Evolutionary conservation across 2,113 vertebrate genomes (phyloP), one percentile per base, ranked within the genome.

Genomic region (Notothenia rossii): DNA sequence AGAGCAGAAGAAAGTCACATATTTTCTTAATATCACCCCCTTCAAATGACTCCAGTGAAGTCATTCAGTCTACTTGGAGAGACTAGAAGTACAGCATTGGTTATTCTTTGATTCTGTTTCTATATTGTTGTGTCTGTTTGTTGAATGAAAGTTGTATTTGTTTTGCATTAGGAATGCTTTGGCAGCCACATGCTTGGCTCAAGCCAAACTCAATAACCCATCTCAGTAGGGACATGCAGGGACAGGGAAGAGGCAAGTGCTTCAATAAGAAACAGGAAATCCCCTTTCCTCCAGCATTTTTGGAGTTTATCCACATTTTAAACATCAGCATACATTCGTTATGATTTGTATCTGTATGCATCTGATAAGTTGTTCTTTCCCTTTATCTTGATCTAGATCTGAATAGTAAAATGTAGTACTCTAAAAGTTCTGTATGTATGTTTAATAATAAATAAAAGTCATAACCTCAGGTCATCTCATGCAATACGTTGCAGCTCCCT

Each of bases 381-480:
- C 50, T 46, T 20, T 53, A 74, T 67, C 33, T 25, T n/a, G 13
- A 71, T 55, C 13, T 62, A 29, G 10, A 76, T 67, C 49, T 56
- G 77, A 69, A 71, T 66, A 59, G 76, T 71, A 25, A 45, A 84
- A 77, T 25, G 17, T 64, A 67, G 17, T 3, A 10, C 10, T 79
- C 65, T 54, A 25, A 70, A 77, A 79, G 46, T n/a, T 79, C 53
- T 66, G 43, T 40, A 54, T 66, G n/a, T 81, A 40, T 51, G 73
- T 73, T 77, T 43, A 56, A 59, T 18, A 5, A 29, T 29, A 65
- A 48, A 36, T 2, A 67, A 25, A 46, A n/a, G 15, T 25, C 12
- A 58, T 51, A 40, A 72, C 43, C 61, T 74, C 5, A 18, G 54
- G 71, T 81, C 40, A 63, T 12, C 33, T 80, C 29, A 29, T 74